Evolutionary conservation across 2,797 vertebrate species (phyloP).

Genomic region (Xenentodon cancila): DNA sequence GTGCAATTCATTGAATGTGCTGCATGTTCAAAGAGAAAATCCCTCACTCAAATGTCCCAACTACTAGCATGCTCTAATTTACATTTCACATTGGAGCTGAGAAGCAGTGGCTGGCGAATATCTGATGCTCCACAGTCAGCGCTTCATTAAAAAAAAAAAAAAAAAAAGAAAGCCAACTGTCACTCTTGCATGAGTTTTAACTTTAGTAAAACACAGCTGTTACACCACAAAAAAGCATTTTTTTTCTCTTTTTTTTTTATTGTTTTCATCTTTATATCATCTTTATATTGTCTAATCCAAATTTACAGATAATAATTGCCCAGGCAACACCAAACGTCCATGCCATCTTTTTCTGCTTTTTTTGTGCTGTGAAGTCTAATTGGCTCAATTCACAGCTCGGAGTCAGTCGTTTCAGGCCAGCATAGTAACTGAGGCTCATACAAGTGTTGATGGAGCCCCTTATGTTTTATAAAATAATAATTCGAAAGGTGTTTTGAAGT

Average conservation of each 20-base stretch:
- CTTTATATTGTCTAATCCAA: conserved; percentile 75
- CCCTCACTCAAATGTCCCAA: conserved; percentile 68
- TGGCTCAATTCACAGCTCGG: conserved; percentile 74
- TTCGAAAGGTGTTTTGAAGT: conserved; percentile 11
- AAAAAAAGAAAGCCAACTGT: conserved; percentile 69
- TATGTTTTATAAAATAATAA: conserved; percentile 24
- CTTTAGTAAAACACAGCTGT: conserved; percentile 75
- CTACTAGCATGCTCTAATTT: conserved; percentile 71
- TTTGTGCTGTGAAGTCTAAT: conserved; percentile 74
- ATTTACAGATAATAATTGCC: conserved; percentile 81
- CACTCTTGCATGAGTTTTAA: conserved; percentile 65
- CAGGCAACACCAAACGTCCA: conserved; percentile 77
- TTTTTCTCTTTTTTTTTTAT: conserved; percentile 51
- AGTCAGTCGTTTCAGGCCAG: conserved; percentile 65
- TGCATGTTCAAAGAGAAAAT: conserved; percentile 75
- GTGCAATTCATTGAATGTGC: conserved; percentile 75
- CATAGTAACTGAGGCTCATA: conserved; percentile 24
- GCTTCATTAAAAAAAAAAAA: conserved; percentile 57
- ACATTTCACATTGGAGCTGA: conserved; percentile 75
- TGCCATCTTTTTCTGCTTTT: conserved; percentile 72
- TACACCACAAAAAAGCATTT: conserved; percentile 48
- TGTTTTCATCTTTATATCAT: conserved; percentile 70
- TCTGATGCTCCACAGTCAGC: conserved; percentile 43
- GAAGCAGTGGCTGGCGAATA: conserved; percentile 65
- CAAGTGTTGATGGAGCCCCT: conserved; percentile 5